Evolutionary conservation across 2,888 invertebrate genomes (phyloP).

Genomic region (Dryocosmus kuriphilus): DNA sequence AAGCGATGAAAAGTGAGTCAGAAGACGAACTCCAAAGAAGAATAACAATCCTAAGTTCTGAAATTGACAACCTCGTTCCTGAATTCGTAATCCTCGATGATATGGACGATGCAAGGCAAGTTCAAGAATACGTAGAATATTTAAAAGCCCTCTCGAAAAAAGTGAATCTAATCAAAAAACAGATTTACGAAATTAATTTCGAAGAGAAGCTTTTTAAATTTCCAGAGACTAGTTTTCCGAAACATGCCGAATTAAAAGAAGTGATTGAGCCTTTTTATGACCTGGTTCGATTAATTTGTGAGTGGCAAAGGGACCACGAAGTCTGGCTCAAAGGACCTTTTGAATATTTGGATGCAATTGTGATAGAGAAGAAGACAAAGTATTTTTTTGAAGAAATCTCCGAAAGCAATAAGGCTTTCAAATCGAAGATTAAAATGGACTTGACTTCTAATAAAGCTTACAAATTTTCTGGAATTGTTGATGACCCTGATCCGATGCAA

Average conservation of each 20-base stretch:
- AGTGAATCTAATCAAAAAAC: constrained; percentile 77
- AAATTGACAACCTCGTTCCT: constrained; percentile 79
- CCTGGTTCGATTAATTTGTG: constrained; percentile 78
- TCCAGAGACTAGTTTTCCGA: constrained; percentile 80
- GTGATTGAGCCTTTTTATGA: constrained; percentile 68
- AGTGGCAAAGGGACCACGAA: constrained; percentile 80
- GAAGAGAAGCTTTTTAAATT: constrained; percentile 82
- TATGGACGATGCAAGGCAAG: constrained; percentile 79
- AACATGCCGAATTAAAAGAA: constrained; percentile 79
- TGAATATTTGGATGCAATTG: constrained; percentile 78
- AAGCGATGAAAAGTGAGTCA: constrained; percentile 79
- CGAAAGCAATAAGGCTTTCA: constrained; percentile 78
- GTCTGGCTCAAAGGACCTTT: constrained; percentile 83
- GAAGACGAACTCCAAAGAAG: constrained; percentile 79
- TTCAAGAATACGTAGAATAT: constrained; percentile 79
- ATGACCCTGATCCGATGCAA: constrained; percentile 77
- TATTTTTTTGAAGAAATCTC: constrained; percentile 78
- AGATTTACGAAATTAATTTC: constrained; percentile 80
- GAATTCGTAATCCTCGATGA: constrained; percentile 79
- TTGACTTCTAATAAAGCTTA: constrained; percentile 70
- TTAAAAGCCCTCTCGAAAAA: constrained; percentile 77
- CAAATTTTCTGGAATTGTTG: constrained; percentile 73
- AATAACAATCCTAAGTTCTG: constrained; percentile 78
- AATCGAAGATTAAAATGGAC: constrained; percentile 75
- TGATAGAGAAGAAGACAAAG: constrained; percentile 79